phyloP scores from a whole-genome alignment of 1,140 invertebrate species.

The Cheumatopsyche charites region DNA sequence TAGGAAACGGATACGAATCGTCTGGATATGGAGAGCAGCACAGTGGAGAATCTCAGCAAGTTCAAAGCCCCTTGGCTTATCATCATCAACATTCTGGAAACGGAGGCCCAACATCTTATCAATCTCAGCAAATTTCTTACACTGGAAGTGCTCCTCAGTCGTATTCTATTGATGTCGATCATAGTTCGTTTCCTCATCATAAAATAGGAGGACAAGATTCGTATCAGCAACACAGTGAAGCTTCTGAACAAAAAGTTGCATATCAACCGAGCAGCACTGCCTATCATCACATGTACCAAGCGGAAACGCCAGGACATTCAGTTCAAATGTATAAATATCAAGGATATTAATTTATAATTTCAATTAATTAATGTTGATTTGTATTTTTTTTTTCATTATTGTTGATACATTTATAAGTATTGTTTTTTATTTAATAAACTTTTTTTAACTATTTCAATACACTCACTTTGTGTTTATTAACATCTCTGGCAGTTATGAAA shows the following conservation, averaged over 20 bases:
- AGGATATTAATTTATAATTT: neutral
- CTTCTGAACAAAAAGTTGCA: slow-evolving; percentile 5
- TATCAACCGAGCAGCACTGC: neutral
- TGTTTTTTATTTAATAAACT: too few relatives aligned
- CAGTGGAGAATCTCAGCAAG: slow-evolving; percentile 34
- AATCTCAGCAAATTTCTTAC: neutral
- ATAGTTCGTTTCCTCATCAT: neutral
- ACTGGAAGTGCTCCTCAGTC: neutral
- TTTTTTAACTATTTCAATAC: too few relatives aligned
- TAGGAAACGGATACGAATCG: slow-evolving; percentile 12
- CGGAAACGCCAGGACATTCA: slow-evolving; percentile 12
- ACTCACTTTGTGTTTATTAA: too few relatives aligned
- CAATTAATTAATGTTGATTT: neutral
- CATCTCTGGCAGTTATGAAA: too few relatives aligned
- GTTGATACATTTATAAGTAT: slow-evolving; percentile 26
- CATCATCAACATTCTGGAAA: neutral
- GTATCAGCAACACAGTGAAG: neutral
- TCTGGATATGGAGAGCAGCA: neutral
- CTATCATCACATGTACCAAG: slow-evolving; percentile 19
- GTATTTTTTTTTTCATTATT: neutral
- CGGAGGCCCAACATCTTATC: neutral
- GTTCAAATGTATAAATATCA: slow-evolving; percentile 2
- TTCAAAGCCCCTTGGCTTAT: slow-evolving; percentile 16
- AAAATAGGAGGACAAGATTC: neutral
- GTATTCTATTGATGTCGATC: slow-evolving; percentile 4